phyloP scores from a whole-genome alignment of 2,888 invertebrate species.

The Rhodophaea formosa region DNA sequence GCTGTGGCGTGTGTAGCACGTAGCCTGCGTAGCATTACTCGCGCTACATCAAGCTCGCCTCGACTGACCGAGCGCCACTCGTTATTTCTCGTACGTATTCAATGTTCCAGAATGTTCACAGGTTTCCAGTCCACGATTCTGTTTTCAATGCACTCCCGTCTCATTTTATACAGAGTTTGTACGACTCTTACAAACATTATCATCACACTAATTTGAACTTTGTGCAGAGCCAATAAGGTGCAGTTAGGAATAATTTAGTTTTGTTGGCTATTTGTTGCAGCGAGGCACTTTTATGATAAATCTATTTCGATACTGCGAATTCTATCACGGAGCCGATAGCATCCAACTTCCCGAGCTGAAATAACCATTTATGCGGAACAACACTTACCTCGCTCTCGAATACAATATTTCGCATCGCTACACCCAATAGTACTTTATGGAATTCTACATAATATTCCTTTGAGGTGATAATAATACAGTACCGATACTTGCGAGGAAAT shows the following conservation, averaged over 20 bases:
- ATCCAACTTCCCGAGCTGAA: slow-evolving; percentile 23
- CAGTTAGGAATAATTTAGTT: slow-evolving; percentile 15
- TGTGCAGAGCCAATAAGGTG: slow-evolving; percentile 19
- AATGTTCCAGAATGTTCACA: slow-evolving; percentile 56
- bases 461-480: slow-evolving; percentile 1
- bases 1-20: background rate
- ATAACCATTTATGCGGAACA: slow-evolving; percentile 25
- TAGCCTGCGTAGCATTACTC: background rate
- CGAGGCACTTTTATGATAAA: slow-evolving; percentile 41
- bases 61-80: slow-evolving; percentile 36
- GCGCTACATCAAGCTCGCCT: background rate
- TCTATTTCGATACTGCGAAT: slow-evolving; percentile 39
- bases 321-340: slow-evolving; percentile 24
- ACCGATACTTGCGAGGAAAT: background rate
- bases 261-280: slow-evolving; percentile 7
- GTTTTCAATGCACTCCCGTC: slow-evolving; percentile 48
- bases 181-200: background rate
- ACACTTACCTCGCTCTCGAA: slow-evolving; percentile 17
- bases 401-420: slow-evolving; percentile 14
- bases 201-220: slow-evolving; percentile 14
- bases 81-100: slow-evolving; percentile 54
- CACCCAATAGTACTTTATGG: slow-evolving; percentile 12
- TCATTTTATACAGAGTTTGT: slow-evolving; percentile 50
- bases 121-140: slow-evolving; percentile 54
- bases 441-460: slow-evolving; percentile 7